These are phyloP conservation scores for Rhyacophila brunnea DNA, from an alignment of 1,140 invertebrate genomes.

Conservation along the genomic window DNA sequence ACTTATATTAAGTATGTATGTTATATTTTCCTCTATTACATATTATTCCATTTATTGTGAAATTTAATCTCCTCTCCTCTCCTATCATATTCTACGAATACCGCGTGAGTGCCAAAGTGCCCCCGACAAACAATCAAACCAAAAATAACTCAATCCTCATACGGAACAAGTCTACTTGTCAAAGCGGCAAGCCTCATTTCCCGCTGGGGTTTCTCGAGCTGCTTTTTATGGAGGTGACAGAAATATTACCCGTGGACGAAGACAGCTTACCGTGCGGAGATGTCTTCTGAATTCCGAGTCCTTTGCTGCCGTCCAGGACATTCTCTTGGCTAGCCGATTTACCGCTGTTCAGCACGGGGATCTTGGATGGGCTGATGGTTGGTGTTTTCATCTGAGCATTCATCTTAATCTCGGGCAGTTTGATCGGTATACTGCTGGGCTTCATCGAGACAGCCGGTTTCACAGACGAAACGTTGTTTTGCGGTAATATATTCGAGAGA, in stretches of 20 bases:
- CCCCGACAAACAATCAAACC: too few species aligned
- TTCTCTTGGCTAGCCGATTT: conserved; percentile 53
- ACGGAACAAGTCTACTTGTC: too few species aligned
- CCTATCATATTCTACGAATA: too few species aligned
- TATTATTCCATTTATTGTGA: too few species aligned
- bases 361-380: conserved; percentile 48
- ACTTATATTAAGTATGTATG: too few species aligned
- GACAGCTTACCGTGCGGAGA: conserved; percentile 43
- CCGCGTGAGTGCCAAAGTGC: too few species aligned
- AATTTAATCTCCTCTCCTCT: too few species aligned
- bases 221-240: conserved; percentile 53
- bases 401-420: conserved; percentile 39
- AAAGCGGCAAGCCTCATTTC: conserved; percentile 29
- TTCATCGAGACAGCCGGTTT: conserved; percentile 48
- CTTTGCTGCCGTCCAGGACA: conserved; percentile 42
- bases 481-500: conserved; percentile 17
- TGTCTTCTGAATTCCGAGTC: conserved; percentile 42
- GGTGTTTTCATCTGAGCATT: conserved; percentile 20
- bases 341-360: conserved; percentile 48
- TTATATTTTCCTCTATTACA: too few species aligned
- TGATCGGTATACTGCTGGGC: conserved; percentile 52
- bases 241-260: conserved; percentile 49
- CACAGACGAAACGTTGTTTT: conserved; percentile 17
- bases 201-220: conserved; percentile 53
- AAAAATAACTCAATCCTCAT: too few species aligned